A percentile compares a stretch with the other conserved stretches of the same genome.
phyloP scores from a whole-genome alignment of 2,113 vertebrate species.

The Panthera leo region DNA sequence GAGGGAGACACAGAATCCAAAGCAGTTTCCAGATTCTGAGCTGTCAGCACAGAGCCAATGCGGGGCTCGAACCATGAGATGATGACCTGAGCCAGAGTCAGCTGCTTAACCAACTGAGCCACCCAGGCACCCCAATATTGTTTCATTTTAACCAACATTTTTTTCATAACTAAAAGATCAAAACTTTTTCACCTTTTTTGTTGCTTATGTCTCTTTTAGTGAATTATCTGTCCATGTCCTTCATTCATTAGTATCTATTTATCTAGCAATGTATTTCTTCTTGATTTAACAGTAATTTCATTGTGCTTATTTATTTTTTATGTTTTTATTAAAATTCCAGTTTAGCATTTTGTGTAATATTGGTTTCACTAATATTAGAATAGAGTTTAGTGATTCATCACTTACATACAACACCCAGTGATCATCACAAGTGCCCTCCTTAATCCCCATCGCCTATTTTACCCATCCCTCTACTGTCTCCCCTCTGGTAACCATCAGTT shows the following conservation, averaged over 20 bases:
- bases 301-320: background rate
- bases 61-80: no score
- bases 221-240: background rate
- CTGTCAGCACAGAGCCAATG: no score
- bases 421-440: background rate
- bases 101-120: no score
- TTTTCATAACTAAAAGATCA: constrained; percentile 25
- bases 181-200: background rate
- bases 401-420: background rate
- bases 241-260: background rate
- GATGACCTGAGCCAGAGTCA: no score
- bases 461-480: background rate
- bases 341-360: background rate
- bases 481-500: background rate
- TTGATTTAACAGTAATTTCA: background rate
- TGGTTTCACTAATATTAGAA: background rate
- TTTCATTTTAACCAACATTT: background rate
- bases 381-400: background rate
- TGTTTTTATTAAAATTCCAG: background rate
- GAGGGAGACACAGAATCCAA: no score
- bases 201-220: background rate
- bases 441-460: background rate
- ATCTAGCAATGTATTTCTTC: background rate
- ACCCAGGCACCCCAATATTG: no score
- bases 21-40: no score